A percentile compares a stretch with the other conserved stretches of the same genome.
These are phyloP conservation scores for Zeugodacus cucurbitae DNA, from an alignment of 1,140 invertebrate genomes.

Conservation along the genomic window DNA sequence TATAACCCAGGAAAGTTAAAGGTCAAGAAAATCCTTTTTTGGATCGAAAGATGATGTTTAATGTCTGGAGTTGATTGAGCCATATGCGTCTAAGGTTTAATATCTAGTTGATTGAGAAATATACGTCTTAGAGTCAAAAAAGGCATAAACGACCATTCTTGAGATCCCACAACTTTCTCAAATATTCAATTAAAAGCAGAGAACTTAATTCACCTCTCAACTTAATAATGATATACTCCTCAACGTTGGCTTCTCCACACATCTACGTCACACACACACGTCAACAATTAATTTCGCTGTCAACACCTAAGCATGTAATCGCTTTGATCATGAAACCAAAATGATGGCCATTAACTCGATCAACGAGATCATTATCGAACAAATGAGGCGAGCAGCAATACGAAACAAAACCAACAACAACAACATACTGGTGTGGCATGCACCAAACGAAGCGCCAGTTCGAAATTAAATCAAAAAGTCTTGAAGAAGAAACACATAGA, in stretches of 20 bases:
- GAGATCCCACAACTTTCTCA: not conserved
- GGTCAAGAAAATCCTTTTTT: too few relatives aligned
- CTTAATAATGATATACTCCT: not conserved
- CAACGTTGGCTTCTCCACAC: not conserved
- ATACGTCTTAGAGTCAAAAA: too few relatives aligned
- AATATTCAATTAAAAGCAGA: not conserved
- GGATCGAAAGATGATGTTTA: too few relatives aligned
- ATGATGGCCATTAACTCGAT: constrained; percentile 23
- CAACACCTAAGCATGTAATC: constrained; percentile 22
- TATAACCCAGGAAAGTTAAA: too few relatives aligned
- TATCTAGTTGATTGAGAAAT: too few relatives aligned
- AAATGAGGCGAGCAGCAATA: not conserved
- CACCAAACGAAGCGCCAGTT: not conserved
- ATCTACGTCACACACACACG: not conserved
- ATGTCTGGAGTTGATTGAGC: too few relatives aligned
- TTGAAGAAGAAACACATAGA: not conserved
- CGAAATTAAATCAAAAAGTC: not conserved
- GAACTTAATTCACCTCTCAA: not conserved
- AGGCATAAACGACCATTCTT: too few relatives aligned
- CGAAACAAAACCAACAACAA: not conserved
- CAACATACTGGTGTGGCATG: not conserved
- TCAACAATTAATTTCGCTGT: constrained; percentile 22
- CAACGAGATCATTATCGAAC: constrained; percentile 15
- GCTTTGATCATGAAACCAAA: constrained; percentile 21
- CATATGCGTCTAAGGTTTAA: too few relatives aligned